Percentiles rank a stretch among this genome's conserved stretches.
phyloP scores from a whole-genome alignment of 2,797 vertebrate species.

The Propithecus deckenii region DNA sequence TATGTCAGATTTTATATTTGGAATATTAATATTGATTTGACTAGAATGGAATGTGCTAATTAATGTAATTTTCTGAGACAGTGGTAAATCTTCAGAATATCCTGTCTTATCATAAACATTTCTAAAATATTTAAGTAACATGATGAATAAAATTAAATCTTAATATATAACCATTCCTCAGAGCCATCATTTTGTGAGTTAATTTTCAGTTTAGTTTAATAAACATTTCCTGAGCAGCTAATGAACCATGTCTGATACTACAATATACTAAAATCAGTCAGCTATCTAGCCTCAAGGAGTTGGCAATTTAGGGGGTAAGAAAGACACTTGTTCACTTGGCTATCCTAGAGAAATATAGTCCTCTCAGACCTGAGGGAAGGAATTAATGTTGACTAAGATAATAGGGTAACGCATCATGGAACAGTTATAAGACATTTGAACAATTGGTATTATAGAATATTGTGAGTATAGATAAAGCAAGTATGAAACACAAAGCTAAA shows the following conservation, averaged over 20 bases:
- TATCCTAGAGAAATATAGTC: neutral
- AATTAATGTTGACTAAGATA: neutral
- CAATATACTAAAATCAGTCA: neutral
- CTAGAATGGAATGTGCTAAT: slow-evolving; percentile 5
- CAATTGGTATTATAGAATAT: neutral
- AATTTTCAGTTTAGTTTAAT: slow-evolving; percentile 37
- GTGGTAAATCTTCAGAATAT: slow-evolving; percentile 16
- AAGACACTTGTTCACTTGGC: neutral
- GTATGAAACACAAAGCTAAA: neutral
- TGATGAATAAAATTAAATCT: slow-evolving; percentile 50
- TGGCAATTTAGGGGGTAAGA: neutral
- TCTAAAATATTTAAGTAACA: slow-evolving; percentile 46
- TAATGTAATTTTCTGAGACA: slow-evolving; percentile 27
- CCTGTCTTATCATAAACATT: neutral
- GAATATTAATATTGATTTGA: neutral
- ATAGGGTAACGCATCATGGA: neutral
- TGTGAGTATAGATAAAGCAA: neutral
- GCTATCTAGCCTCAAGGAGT: neutral
- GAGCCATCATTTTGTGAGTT: neutral
- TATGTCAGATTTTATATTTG: slow-evolving; percentile 19
- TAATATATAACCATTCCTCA: neutral
- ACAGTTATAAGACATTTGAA: neutral
- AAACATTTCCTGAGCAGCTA: slow-evolving; percentile 22
- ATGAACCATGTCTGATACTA: neutral
- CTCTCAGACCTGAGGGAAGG: neutral